These are phyloP conservation scores for Brachymystax lenok DNA, from an alignment of 2,797 vertebrate genomes.

Conservation along the genomic window DNA sequence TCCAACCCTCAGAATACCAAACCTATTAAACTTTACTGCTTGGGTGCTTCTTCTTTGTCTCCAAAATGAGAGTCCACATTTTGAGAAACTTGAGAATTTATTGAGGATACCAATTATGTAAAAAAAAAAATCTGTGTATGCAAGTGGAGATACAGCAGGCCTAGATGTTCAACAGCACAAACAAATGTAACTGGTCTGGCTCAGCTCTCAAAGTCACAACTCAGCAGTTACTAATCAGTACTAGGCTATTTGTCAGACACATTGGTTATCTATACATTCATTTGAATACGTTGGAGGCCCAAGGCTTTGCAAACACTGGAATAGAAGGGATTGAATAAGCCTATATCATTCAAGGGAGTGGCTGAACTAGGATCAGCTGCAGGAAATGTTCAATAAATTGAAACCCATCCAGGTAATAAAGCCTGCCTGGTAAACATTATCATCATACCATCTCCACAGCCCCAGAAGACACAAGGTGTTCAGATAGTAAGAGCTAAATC, in stretches of 20 bases:
- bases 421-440: constrained; percentile 2
- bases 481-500: constrained; percentile 4
- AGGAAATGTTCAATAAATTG: constrained; percentile 17
- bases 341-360: constrained; percentile 30
- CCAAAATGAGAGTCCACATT: constrained; percentile 9
- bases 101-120: constrained; percentile 22
- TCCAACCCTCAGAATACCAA: constrained; percentile 16
- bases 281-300: constrained; percentile 68
- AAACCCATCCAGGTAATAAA: constrained; percentile 1
- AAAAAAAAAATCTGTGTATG: not conserved
- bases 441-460: not conserved
- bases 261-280: constrained; percentile 67
- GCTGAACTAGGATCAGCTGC: constrained; percentile 35
- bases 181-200: constrained; percentile 39
- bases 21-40: constrained; percentile 17
- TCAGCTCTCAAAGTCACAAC: constrained; percentile 50
- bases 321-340: constrained; percentile 60
- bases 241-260: constrained; percentile 61
- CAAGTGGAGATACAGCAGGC: not conserved
- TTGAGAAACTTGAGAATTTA: constrained; percentile 8
- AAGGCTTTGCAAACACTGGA: constrained; percentile 61
- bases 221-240: constrained; percentile 58
- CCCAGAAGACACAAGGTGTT: constrained; percentile 2
- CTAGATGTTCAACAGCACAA: constrained; percentile 28
- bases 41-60: constrained; percentile 8